Conservation (phyloP, 1,140 invertebrate genomes). For the Eumaeus atala region DNA sequence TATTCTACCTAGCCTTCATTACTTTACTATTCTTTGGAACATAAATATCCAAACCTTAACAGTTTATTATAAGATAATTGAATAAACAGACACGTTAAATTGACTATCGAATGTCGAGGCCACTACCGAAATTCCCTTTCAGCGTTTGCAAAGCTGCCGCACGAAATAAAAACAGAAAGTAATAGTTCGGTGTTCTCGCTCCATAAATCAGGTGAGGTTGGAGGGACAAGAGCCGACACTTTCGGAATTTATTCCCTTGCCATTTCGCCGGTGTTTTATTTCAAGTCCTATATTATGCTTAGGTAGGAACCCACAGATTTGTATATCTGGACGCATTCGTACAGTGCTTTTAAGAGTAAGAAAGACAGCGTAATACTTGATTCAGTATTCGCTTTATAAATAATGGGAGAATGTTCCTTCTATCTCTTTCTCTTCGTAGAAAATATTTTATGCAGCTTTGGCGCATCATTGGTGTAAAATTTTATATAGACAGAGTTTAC, state of each 20-base stretch:
- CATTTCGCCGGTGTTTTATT: slow-evolving; percentile 45
- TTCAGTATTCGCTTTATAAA: slow-evolving; percentile 8
- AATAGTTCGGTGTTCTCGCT: slow-evolving; percentile 60
- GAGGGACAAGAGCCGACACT: slow-evolving; percentile 45
- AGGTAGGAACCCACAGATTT: slow-evolving; percentile 21
- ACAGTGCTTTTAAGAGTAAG: slow-evolving; percentile 4
- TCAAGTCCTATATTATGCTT: slow-evolving; percentile 39
- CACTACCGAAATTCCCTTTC: slow-evolving; percentile 41
- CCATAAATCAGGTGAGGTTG: slow-evolving; percentile 61
- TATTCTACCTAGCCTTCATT: too few species aligned
- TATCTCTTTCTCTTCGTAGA: neutral
- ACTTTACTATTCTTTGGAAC: too few species aligned
- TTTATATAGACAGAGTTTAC: too few species aligned
- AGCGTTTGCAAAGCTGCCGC: slow-evolving; percentile 25
- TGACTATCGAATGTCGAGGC: slow-evolving; percentile 36
- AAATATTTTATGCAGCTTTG: slow-evolving; percentile 7
- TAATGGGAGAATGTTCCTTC: neutral
- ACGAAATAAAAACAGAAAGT: slow-evolving; percentile 51
- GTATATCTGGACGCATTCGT: neutral
- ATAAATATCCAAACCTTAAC: too few species aligned
- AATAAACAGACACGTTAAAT: slow-evolving; percentile 27
- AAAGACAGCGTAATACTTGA: slow-evolving; percentile 2
- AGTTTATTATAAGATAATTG: neutral
- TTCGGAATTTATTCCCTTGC: slow-evolving; percentile 55
- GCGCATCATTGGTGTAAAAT: neutral